Conservation (phyloP, 2,113 vertebrate genomes). For the Poeciliopsis turrubarensis region DNA sequence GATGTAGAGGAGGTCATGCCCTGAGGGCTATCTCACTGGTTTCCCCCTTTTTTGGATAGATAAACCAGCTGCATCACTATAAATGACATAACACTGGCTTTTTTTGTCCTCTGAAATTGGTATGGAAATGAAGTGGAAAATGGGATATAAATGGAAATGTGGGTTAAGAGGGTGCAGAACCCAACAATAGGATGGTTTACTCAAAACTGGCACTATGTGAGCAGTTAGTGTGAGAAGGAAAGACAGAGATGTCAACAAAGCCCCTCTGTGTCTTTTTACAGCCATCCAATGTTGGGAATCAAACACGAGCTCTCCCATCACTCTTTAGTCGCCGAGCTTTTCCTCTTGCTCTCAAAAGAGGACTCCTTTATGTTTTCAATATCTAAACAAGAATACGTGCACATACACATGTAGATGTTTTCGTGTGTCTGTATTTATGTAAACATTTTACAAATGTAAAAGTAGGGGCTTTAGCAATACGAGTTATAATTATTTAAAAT, state of each 20-base stretch:
- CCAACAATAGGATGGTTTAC: constrained; percentile 73
- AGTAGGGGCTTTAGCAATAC: not conserved
- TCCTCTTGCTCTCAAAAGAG: constrained; percentile 33
- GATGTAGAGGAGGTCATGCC: constrained; percentile 45
- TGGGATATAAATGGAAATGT: constrained; percentile 77
- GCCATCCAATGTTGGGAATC: constrained; percentile 59
- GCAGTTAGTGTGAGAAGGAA: constrained; percentile 22
- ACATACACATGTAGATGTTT: not conserved
- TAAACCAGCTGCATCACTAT: constrained; percentile 75
- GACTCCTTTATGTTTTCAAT: constrained; percentile 9
- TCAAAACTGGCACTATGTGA: constrained; percentile 67
- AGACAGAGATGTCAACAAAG: constrained; percentile 69
- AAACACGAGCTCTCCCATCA: constrained; percentile 62
- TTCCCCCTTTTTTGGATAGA: constrained; percentile 52
- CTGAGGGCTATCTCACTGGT: constrained; percentile 32
- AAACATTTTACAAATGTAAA: not conserved
- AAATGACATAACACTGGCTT: constrained; percentile 72
- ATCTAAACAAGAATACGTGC: constrained; percentile 20
- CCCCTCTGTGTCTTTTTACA: constrained; percentile 71
- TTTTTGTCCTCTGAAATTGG: constrained; percentile 68
- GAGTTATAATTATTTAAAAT: not conserved
- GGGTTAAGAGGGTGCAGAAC: constrained; percentile 56
- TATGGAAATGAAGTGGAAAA: constrained; percentile 78
- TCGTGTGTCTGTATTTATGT: not conserved
- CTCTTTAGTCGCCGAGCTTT: constrained; percentile 38